Base-by-base conservation (phyloP, 2,113 vertebrate species). In the Rhodinocichla rosea region DNA sequence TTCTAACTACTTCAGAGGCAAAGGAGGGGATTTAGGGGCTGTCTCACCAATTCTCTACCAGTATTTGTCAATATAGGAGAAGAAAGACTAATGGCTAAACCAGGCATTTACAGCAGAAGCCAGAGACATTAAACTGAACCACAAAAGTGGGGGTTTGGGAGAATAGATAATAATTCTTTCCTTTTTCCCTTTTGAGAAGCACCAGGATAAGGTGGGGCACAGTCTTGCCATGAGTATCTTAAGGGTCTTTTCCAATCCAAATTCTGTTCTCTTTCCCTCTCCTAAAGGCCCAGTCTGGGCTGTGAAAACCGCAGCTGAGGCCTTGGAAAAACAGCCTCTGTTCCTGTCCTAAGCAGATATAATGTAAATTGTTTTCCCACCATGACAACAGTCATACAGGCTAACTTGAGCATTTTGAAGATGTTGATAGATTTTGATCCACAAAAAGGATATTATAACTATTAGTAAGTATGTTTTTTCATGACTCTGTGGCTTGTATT, bases 311-410 rank as follows among this genome's bases (percentile, higher is more conserved):
- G 4, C 15, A 83, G 23, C 49, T 39, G 50, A 86, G 20, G 7
- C 45, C 45, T 86, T 85, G 35, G 33, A 52, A 45, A 60, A 94
- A 57, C 53, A 65, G 49, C 20, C 10, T 52, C 65, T 37, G n/a
- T 12, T 74, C 35, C 45, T 62, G 12, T 35, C 63, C 50, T 11
- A 37, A 78, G 62, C 47, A 94, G 60, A 37, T 59, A 59, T 2
- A 85, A 57, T 5, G 24, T 40, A 84, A 91, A 67, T 39, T 64
- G 42, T 60, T 94, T 91, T 85, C 27, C 65, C 33, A 83, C 39
- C 10, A 35, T 30, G 24, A 13, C 33, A 77, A 35, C 21, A 74
- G 59, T 37, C 33, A n/a, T 32, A 27, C 13, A 52, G 53, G 8
- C 20, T 84, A 87, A 55, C 24, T 50, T 15, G 10, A 69, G 10